Evolutionary conservation across 2,113 vertebrate species (phyloP).

Genomic region (Rhinopithecus roxellana): DNA sequence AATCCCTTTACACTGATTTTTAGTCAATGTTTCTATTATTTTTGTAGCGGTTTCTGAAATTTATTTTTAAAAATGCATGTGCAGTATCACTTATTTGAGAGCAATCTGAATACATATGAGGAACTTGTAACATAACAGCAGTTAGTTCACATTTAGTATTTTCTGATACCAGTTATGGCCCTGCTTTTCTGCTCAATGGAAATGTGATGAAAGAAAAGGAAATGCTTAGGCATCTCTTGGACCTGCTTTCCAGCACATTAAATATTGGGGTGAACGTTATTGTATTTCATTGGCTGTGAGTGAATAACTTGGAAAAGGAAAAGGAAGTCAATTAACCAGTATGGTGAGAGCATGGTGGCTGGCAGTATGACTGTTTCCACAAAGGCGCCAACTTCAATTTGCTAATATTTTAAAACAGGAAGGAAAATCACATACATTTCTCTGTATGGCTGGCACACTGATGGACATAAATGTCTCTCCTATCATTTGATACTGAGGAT

Average conservation of each 20-base stretch:
- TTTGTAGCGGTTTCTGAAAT: not conserved
- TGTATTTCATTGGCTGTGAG: not conserved
- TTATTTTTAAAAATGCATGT: not conserved
- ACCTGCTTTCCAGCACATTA: not conserved
- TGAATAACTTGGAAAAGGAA: not conserved
- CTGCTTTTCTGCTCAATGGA: not conserved
- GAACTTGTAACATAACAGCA: not conserved
- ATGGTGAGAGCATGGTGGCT: not conserved
- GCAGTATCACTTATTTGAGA: not conserved
- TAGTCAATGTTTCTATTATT: not conserved
- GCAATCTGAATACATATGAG: not conserved
- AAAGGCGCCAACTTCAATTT: not conserved
- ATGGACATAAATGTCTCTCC: not conserved
- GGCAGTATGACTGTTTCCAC: not conserved
- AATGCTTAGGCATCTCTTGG: not conserved
- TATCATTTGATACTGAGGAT: not conserved
- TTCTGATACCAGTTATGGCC: not conserved
- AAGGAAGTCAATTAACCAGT: not conserved
- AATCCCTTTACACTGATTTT: not conserved
- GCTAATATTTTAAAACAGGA: not conserved
- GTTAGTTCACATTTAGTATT: not conserved
- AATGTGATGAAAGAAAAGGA: slow-evolving; percentile 29
- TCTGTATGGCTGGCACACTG: not conserved
- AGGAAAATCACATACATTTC: not conserved
- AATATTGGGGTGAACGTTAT: not conserved